Base-by-base conservation (phyloP, 92 coral and sea anemone genomes). In the Plumapathes pennacea region DNA sequence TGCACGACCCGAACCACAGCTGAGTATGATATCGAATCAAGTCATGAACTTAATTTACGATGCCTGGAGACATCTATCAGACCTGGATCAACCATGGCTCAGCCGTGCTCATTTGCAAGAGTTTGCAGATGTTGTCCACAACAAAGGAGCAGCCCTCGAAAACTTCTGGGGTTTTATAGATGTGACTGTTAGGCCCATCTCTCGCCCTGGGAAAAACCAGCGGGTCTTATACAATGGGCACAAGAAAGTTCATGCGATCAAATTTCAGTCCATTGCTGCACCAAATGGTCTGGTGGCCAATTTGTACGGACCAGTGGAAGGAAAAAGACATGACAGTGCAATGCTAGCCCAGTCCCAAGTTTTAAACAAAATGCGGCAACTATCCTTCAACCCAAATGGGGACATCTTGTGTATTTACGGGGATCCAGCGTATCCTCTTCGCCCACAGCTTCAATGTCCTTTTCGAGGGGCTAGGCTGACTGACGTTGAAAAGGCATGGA, bases 1-100 rank as follows among this genome's bases (percentile, higher is more conserved):
- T 60, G 78, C 69, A 27, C 63, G 81, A 34, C 90, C 90, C 8
- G 69, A 38, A 25, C 85, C 90, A 31, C 81, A 83, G 52, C 33
- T 77, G n/a, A 68, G 85, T 30, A 64, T 77, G 84, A 77, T 70
- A 29, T 41, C 80, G 17, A 77, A 77, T 46, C 31, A 55, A 54
- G 66, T 77, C 25, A 46, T 83, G 79, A 49, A 56, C 41, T 40
- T 36, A 38, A 34, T 77, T 34, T 64, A 77, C 56, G 23, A 50
- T 27, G 50, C 55, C n/a, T 70, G 77, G 85, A 41, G 53, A 8
- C 76, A 59, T 69, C 46, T 65, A 31, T 14, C 69, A n/a, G 67
- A 63, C 39, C 48, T 77, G 13, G 39, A 83, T 67, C 82, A 78
- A 38, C 59, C 41, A 49, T 77, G 76, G 77, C 42, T 83, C 27